Conservation (phyloP, 2,113 vertebrate species). For the Tragelaphus strepsiceros region DNA sequence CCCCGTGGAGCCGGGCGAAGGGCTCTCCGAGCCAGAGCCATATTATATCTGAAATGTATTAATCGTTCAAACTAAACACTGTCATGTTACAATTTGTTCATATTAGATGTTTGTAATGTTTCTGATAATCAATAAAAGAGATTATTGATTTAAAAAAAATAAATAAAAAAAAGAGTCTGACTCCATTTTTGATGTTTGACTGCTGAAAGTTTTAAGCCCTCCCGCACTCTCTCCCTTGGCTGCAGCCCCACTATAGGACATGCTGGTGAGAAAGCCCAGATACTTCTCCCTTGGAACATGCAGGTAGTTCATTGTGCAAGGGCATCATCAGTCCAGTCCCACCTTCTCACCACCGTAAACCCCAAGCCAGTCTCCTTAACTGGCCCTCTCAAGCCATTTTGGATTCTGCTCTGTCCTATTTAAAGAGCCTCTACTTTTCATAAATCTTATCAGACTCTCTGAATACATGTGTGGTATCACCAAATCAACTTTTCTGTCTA, state of each 20-base stretch:
- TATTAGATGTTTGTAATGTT: too few species aligned
- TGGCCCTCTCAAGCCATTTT: neutral
- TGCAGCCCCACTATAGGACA: rapidly evolving
- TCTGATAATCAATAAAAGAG: too few species aligned
- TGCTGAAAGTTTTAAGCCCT: neutral
- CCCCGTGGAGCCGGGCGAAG: too few species aligned
- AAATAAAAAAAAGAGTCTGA: too few species aligned
- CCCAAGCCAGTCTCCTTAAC: neutral
- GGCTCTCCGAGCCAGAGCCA: too few species aligned
- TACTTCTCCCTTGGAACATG: neutral
- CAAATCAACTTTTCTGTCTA: neutral
- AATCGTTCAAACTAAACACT: too few species aligned
- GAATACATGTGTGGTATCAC: neutral
- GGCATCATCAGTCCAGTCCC: rapidly evolving
- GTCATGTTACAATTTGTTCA: too few species aligned
- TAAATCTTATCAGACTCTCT: neutral
- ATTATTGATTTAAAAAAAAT: too few species aligned
- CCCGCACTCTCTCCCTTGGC: too few species aligned
- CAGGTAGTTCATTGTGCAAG: neutral
- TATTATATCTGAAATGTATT: too few species aligned
- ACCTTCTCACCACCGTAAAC: too few species aligned
- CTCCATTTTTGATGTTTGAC: neutral
- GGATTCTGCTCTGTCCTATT: neutral
- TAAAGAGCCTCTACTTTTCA: neutral
- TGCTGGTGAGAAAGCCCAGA: neutral